Evolutionary conservation across 2,797 vertebrate species (phyloP), one percentile per base, ranked within the genome.

Genomic region (Pteronotus mesoamericanus): DNA sequence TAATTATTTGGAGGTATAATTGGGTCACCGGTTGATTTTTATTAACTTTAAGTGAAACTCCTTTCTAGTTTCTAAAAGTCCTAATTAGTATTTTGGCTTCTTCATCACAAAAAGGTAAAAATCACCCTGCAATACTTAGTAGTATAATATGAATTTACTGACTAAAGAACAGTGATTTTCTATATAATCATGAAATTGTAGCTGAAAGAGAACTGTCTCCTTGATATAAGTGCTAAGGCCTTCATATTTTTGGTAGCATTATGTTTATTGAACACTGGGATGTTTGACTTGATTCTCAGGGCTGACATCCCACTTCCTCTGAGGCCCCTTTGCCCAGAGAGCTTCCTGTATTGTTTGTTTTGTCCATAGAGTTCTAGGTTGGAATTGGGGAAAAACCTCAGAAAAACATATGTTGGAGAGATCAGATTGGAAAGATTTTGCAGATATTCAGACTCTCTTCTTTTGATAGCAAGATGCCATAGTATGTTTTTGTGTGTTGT

Each of bases 31-130:
- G 89, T 75, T 95, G 3, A 51, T 83, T 95, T 11, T 85, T 94
- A 86, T 89, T 93, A 89, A 78, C 16, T 68, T 94, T 24, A 42
- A 87, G 51, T 89, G 37, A 66, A 78, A 6, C 16, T 86, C 6
- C 16, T 79, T 95, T 92, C 83, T 89, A 37, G 29, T 97, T 96
- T 89, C 61, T 85, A 71, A 95, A 95, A 89, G 55, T 95, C n/a
- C 42, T 66, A 89, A 32, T 91, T 89, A 85, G 90, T 88, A 92
- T 79, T 91, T 94, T 91, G 66, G 19, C 53, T 44, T n/a, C 18
- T 42, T n/a, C 22, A 53, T 74, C 42, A 82, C 74, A 91, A 91
- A 86, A 78, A 86, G 39, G n/a, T 86, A 84, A 85, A 94, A 79
- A n/a, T 89, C 44, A 53, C 59, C 46, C 69, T 85, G 84, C 66